Base-by-base conservation (phyloP, 1,140 invertebrate genomes). In the Cydia amplana region DNA sequence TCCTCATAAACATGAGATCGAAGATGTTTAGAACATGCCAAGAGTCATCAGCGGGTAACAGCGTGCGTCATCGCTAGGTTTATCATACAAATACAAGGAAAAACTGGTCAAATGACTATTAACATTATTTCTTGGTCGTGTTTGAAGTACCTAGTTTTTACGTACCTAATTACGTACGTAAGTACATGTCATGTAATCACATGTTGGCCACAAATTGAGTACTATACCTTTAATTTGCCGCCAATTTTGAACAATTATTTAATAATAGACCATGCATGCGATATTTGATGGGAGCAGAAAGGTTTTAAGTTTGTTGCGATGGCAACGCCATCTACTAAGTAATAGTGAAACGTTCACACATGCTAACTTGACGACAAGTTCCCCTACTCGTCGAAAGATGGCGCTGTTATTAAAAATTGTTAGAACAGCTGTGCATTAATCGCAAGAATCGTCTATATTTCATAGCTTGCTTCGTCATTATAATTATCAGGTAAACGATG, bases 361-460 rank as follows among this genome's bases (percentile, higher is more conserved):
- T 10, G 6, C 23, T 7, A 10, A 70, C 6, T 43, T 20, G 43
- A 4, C 32, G 28, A 40, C 12, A 60, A 76, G 67, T 79, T 40
- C 20, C 0, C 43, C 78, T 78, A 81, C 55, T 78, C 67, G 6
- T 32, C 51, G 60, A 77, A n/a, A 82, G 82, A 81, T 83, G 80
- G 77, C 82, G 75, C 46, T 77, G 20, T 63, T 20, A 25, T 55
- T 28, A 76, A 77, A 74, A 60, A 70, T 49, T 46, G 9, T 5
- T 73, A n/a, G 16, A 67, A 1, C 55, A 60, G n/a, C 5, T 60
- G 16, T 20, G 18, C 18, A 23, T 7, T 60, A 23, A 60, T 60
- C n/a, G 18, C 23, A 7, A 60, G 2, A 60, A 60, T 9, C 20
- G 7, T 12, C 23, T 23, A 4, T 23, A 10, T 60, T 60, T 60